These are phyloP conservation scores for Lontra canadensis DNA, from an alignment of 2,113 vertebrate species.

Conservation along the genomic window DNA sequence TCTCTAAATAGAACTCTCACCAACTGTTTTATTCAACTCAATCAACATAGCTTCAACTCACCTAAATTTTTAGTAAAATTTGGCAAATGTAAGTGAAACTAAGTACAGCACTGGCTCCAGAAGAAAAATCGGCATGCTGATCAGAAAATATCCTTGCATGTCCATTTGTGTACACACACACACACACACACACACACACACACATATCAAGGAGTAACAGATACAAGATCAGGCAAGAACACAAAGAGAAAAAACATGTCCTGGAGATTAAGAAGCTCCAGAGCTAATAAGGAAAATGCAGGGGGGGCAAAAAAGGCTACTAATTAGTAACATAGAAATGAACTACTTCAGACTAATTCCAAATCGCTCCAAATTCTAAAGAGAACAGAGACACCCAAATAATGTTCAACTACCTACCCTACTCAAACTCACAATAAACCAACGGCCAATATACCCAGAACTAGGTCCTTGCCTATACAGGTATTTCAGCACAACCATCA, in stretches of 20 bases:
- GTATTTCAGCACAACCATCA: not conserved
- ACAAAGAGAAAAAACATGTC: not conserved
- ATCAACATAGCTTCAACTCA: conserved; percentile 20
- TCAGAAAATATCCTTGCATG: not conserved
- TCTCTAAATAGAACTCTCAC: conserved; percentile 1
- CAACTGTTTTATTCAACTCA: conserved; percentile 28
- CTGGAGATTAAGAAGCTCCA: not conserved
- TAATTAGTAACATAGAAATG: conserved; percentile 37
- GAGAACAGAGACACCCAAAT: not conserved
- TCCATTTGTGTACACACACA: not conserved
- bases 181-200: not conserved
- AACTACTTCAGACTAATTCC: conserved; percentile 4
- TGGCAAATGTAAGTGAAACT: not conserved
- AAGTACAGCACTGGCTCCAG: not conserved
- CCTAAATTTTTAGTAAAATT: conserved; percentile 3
- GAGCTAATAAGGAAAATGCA: not conserved
- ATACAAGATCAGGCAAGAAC: not conserved
- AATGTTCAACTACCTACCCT: not conserved
- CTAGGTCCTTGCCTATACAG: not conserved
- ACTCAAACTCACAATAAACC: not conserved
- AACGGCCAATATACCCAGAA: not conserved
- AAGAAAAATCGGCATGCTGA: not conserved
- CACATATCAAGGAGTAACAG: not conserved
- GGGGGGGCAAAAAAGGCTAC: not conserved
- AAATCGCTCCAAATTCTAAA: conserved; percentile 25